phyloP scores from a whole-genome alignment of 2,888 invertebrate genomes.

The Oligia fasciuncula region DNA sequence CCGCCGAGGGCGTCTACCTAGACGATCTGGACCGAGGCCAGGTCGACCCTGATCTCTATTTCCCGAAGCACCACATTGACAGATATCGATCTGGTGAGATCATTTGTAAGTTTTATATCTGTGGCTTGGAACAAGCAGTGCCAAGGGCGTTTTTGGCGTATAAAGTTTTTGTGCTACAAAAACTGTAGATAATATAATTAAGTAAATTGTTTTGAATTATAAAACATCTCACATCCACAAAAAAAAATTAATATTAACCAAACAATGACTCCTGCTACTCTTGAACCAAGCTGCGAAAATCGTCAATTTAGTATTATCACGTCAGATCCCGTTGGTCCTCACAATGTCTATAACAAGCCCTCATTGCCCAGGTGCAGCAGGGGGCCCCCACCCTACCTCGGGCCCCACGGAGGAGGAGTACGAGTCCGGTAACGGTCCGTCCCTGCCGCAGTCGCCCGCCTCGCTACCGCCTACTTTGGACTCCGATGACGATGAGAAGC shows the following conservation, averaged over 20 bases:
- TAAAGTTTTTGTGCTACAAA: slow-evolving; percentile 10
- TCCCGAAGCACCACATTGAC: slow-evolving; percentile 93
- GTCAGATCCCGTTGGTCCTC: too few relatives aligned
- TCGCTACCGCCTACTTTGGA: slow-evolving; percentile 95
- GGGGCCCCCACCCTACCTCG: slow-evolving; percentile 59
- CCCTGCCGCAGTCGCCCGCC: slow-evolving; percentile 97
- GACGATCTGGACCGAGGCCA: slow-evolving; percentile 97
- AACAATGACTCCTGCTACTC: slow-evolving; percentile 30
- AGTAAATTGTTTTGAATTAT: background rate
- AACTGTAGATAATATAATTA: background rate
- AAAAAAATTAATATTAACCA: background rate
- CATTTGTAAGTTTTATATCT: slow-evolving; percentile 65
- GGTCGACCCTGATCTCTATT: slow-evolving; percentile 98
- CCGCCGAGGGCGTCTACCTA: slow-evolving; percentile 96
- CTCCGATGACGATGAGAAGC: slow-evolving; percentile 95
- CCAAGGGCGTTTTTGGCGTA: slow-evolving; percentile 42
- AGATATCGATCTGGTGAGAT: slow-evolving; percentile 84
- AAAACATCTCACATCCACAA: background rate
- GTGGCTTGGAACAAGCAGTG: slow-evolving; percentile 44
- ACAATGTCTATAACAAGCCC: background rate
- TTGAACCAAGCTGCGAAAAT: slow-evolving; percentile 33
- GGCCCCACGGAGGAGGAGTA: slow-evolving; percentile 96
- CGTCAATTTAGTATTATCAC: slow-evolving; percentile 14
- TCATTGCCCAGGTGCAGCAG: slow-evolving; percentile 32
- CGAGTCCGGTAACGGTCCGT: slow-evolving; percentile 98